Percentiles rank a stretch among this genome's conserved stretches.
phyloP scores from a whole-genome alignment of 1,140 invertebrate species.

The Pectinophora gossypiella region DNA sequence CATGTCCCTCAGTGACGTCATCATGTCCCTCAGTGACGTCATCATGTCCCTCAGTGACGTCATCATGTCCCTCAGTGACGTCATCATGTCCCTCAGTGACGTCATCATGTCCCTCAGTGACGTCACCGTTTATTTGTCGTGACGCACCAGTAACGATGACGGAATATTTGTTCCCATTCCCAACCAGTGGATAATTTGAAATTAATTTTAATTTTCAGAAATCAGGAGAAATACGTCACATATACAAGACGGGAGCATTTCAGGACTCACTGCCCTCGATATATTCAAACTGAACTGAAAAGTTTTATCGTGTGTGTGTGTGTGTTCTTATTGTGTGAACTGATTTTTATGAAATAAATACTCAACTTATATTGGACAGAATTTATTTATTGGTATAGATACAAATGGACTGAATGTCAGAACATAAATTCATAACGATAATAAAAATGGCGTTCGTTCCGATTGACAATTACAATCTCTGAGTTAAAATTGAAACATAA shows the following conservation, averaged over 20 bases:
- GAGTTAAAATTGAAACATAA: slow-evolving; percentile 69
- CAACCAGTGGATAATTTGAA: too few relatives aligned
- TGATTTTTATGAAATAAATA: background rate
- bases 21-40: too few relatives aligned
- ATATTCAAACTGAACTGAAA: slow-evolving; percentile 12
- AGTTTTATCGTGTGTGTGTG: background rate
- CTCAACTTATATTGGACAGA: slow-evolving; percentile 56
- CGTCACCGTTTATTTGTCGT: too few relatives aligned
- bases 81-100: too few relatives aligned
- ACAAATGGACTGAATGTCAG: slow-evolving; percentile 56
- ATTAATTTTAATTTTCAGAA: slow-evolving; percentile 30
- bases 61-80: too few relatives aligned
- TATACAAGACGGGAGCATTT: slow-evolving; percentile 3
- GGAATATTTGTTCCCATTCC: too few relatives aligned
- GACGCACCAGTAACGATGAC: too few relatives aligned
- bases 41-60: too few relatives aligned
- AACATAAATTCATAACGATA: slow-evolving; percentile 40
- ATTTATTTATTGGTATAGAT: slow-evolving; percentile 65
- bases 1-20: too few relatives aligned
- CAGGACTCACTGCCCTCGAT: slow-evolving; percentile 31
- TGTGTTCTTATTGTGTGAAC: background rate
- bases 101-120: too few relatives aligned
- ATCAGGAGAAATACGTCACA: slow-evolving; percentile 11
- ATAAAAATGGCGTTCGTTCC: background rate
- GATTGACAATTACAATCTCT: slow-evolving; percentile 9